Conservation (phyloP, 2,113 vertebrate species). For the Bettongia penicillata region DNA sequence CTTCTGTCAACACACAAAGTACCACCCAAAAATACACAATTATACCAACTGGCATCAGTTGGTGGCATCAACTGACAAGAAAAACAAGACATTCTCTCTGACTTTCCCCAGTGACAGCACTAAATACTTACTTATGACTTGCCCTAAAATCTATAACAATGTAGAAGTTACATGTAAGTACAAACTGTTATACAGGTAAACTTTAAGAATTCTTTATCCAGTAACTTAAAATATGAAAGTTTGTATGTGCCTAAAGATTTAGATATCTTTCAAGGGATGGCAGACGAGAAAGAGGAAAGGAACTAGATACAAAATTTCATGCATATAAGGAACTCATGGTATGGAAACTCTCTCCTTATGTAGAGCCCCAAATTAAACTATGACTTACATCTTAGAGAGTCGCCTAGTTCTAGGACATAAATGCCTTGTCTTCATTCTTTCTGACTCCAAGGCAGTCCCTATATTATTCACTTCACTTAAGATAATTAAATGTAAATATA, state of each 20-base stretch:
- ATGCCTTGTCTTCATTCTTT: background rate
- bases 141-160: background rate
- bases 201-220: background rate
- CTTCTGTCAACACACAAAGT: background rate
- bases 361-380: background rate
- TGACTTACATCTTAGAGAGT: background rate
- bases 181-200: background rate
- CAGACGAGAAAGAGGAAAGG: background rate
- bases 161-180: background rate
- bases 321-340: background rate
- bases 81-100: background rate
- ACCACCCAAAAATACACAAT: background rate
- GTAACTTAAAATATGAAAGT: background rate
- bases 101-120: background rate
- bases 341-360: background rate
- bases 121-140: background rate
- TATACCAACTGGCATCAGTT: background rate
- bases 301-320: background rate
- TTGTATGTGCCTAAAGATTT: background rate
- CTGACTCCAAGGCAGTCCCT: background rate
- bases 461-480: background rate
- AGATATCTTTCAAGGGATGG: background rate
- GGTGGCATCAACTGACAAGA: background rate
- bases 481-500: background rate
- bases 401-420: background rate